Base-by-base conservation (phyloP, 2,113 vertebrate species). In the Jacana jacana region DNA sequence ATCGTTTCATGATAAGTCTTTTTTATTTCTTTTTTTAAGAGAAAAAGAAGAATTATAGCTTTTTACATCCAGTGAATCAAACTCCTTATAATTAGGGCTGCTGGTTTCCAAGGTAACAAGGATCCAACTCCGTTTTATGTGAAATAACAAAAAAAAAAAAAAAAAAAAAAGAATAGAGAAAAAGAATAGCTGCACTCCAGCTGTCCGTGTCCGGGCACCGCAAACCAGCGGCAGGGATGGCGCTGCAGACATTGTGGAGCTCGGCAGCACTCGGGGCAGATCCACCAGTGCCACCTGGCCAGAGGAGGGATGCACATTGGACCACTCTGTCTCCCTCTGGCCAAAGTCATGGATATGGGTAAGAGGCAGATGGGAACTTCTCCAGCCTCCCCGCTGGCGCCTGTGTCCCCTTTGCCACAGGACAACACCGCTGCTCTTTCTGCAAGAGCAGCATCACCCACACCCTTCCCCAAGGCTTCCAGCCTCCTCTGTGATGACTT, bases 81-180 rank as follows among this genome's bases (percentile, higher is more conserved):
- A 98, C 97, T 98, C 97, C 97, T 98, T 94, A 95, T 97, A 98
- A 98, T 98, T 98, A 98, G 97, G 89, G 96, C 96, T 98, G 96
- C 97, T 98, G 95, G 98, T 98, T 98, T 97, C 98, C 95, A 97
- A 52, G 95, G 98, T 95, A 98, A 98, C 98, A 14, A 97, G 95
- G 94, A 94, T 95, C 93, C 95, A 95, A 97, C 95, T 97, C 97
- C 7, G 17, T 97, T 98, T 98, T 93, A 97, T 65, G 84, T 93
- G 97, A 97, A 98, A 97, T 94, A 97, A 94, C 72, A 63, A 64
- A 98, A 94, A 77, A 63, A 64, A 98, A 86, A 57, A 63, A 58
- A 42, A 89, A 81, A 61, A 68, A 68, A 51, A 6, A 42, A 42
- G 13, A 42, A 42, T 78, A 85, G 79, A 57, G n/a, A 87, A n/a